phyloP scores from a whole-genome alignment of 2,888 invertebrate species.

The Cyrtodaria siliqua region DNA sequence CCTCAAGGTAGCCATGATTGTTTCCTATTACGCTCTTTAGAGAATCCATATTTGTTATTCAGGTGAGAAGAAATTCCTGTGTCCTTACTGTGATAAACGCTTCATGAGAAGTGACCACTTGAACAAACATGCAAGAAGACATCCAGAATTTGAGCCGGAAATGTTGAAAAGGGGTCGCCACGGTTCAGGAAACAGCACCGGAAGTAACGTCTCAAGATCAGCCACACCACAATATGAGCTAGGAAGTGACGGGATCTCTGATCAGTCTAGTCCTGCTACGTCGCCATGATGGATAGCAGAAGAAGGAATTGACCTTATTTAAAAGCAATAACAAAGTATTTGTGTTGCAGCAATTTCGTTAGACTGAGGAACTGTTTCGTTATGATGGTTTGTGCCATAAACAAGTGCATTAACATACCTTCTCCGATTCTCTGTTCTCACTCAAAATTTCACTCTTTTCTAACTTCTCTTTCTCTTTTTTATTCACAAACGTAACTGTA shows the following conservation, averaged over 20 bases:
- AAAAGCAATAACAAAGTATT: no score
- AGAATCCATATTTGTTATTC: slow-evolving; percentile 33
- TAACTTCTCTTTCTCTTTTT: no score
- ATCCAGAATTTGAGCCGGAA: slow-evolving; percentile 89
- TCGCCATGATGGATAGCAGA: slow-evolving; percentile 62
- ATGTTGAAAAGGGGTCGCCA: slow-evolving; percentile 80
- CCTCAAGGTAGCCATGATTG: no score
- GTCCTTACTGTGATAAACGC: slow-evolving; percentile 89
- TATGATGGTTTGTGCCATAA: no score
- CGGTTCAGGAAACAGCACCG: slow-evolving; percentile 52
- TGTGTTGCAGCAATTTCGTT: no score
- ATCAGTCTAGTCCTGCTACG: slow-evolving; percentile 60
- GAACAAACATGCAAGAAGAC: slow-evolving; percentile 89
- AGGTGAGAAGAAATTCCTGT: slow-evolving; percentile 90
- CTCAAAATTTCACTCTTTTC: no score
- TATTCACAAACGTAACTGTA: no score
- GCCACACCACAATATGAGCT: slow-evolving; percentile 53
- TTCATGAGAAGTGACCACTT: slow-evolving; percentile 90
- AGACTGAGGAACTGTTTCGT: no score
- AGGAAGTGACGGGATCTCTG: slow-evolving; percentile 65
- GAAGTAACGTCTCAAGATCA: slow-evolving; percentile 47
- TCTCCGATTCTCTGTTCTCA: no score
- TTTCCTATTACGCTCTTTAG: no score
- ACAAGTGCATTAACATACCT: no score
- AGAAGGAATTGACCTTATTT: no score